Base-by-base conservation (phyloP, 2,797 vertebrate genomes). In the Lophius americanus region DNA sequence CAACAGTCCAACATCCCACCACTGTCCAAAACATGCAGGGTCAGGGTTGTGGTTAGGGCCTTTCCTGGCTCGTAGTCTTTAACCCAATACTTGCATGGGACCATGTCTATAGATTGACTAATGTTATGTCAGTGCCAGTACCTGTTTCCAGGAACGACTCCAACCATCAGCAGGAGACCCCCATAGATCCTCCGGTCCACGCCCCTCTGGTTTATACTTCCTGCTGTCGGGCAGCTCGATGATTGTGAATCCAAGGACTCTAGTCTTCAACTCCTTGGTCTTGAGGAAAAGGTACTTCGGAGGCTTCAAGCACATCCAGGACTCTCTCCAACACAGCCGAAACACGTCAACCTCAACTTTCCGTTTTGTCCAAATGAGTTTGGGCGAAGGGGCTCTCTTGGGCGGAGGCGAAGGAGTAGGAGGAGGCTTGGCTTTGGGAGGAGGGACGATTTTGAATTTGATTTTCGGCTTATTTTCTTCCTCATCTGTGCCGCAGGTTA, bases 291-390 rank as follows among this genome's bases (percentile, higher is more conserved):
- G 80, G 55, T 86, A 87, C 51, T 81, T 79, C 1, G 88, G 87
- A n/a, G 85, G 81, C 51, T 92, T 92, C 57, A 85, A 47, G 58
- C 80, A 88, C 83, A 68, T 92, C 92, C 90, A 91, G 10, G 91
- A 92, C 7, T 92, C 86, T 58, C 35, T 86, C 91, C 90, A 91
- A 50, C 60, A 76, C 8, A 90, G 9, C 3, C 37, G 2, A 32
- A 90, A 92, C 9, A 78, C 69, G 41, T 92, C 89, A 61, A 90
- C 87, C 55, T 87, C 88, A 39, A 90, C 92, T 72, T 70, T 87
- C 0, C 90, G 88, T 41, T 78, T 90, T 0, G 5, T 39, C 10
- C 37, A 53, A 7, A 0, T 51, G 41, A 13, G 65, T 64, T 70
- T 81, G 52, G 81, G 54, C 0, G 58, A 42, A 3, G 67, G 9